These are phyloP conservation scores for Pseudotriccus pelzelni DNA, from an alignment of 2,797 vertebrate genomes.

Conservation along the genomic window DNA sequence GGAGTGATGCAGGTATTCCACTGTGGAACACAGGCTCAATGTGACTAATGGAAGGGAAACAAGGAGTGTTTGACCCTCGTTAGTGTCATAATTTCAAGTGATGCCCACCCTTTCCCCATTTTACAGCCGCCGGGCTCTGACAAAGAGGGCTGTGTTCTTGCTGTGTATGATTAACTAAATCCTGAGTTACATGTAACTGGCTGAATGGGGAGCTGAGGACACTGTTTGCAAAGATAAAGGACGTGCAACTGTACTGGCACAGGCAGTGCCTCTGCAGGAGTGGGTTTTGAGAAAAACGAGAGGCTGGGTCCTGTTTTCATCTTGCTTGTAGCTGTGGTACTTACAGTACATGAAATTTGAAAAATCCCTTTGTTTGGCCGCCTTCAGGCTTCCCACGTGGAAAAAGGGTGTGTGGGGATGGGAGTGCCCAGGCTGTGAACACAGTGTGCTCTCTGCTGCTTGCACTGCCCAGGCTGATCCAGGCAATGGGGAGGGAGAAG, in stretches of 20 bases:
- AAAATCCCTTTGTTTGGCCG: constrained; percentile 37
- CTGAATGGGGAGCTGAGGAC: background rate
- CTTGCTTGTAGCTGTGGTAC: background rate
- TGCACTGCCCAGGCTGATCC: fast-evolving
- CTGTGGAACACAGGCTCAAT: background rate
- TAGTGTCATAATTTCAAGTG: background rate
- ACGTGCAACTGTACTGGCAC: background rate
- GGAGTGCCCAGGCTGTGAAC: background rate
- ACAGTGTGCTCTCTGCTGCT: background rate
- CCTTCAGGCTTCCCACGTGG: background rate
- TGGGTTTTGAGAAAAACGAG: background rate
- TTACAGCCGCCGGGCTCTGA: background rate
- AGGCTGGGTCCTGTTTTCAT: background rate
- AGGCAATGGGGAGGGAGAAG: background rate
- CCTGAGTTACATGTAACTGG: background rate
- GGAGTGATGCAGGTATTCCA: background rate
- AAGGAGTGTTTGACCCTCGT: background rate
- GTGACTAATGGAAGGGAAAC: background rate
- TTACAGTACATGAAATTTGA: background rate
- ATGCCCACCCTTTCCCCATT: background rate
- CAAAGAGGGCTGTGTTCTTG: constrained; percentile 37
- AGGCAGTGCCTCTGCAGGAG: background rate
- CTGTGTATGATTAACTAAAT: constrained; percentile 31
- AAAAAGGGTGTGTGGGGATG: constrained; percentile 39
- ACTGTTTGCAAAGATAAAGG: background rate